Evolutionary conservation across 2,113 vertebrate genomes (phyloP).

Genomic region (Grallaria varia): DNA sequence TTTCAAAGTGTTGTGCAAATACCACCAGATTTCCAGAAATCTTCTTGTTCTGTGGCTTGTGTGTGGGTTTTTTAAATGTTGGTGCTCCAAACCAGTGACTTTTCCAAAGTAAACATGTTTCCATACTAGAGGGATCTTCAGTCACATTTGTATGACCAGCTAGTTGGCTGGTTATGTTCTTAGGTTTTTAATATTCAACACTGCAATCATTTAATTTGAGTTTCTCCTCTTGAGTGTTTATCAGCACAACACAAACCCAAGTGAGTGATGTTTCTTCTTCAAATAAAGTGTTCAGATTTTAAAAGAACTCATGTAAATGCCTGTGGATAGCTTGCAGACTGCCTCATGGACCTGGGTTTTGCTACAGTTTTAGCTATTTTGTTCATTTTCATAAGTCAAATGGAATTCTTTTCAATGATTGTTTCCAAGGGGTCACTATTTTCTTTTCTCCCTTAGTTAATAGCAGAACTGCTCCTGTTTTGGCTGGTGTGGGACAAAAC

Average conservation of each 20-base stretch:
- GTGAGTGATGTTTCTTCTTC: background rate
- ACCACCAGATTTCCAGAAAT: background rate
- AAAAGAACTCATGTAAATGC: background rate
- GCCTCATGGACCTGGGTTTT: background rate
- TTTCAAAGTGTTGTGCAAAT: background rate
- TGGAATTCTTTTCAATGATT: background rate
- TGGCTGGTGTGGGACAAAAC: background rate
- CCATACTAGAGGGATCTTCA: background rate
- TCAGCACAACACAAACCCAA: background rate
- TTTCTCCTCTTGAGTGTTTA: background rate
- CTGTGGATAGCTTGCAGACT: background rate
- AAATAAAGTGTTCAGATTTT: background rate
- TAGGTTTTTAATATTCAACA: background rate
- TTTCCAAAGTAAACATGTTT: background rate
- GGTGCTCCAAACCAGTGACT: background rate
- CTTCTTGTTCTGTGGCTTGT: background rate
- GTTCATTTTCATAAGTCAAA: background rate
- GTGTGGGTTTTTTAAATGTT: background rate
- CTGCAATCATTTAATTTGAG: background rate
- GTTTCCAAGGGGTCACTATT: background rate
- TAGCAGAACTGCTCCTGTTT: background rate
- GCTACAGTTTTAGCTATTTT: background rate
- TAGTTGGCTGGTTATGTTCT: background rate
- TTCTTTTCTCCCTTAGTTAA: background rate
- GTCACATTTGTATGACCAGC: background rate